These are phyloP conservation scores for Elegia similella DNA, from an alignment of 2,888 invertebrate genomes.

Conservation along the genomic window DNA sequence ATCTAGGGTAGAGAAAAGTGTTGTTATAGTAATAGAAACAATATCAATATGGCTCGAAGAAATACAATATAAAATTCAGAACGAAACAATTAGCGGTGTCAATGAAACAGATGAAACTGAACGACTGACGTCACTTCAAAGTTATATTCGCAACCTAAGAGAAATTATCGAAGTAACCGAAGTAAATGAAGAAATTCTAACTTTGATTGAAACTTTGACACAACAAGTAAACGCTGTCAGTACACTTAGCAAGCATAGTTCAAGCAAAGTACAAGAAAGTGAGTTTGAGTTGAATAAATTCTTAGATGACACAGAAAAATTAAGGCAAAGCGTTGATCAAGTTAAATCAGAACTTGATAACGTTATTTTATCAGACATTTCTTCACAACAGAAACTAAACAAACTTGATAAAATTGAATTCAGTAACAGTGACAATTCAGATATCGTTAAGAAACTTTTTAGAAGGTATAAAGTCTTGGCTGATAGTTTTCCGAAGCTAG, in stretches of 20 bases:
- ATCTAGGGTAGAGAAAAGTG: constrained; percentile 83
- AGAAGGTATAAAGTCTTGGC: constrained; percentile 83
- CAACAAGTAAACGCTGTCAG: constrained; percentile 87
- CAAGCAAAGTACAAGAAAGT: constrained; percentile 74
- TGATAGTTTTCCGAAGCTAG: constrained; percentile 85
- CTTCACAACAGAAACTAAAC: constrained; percentile 85
- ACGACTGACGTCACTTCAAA: constrained; percentile 66
- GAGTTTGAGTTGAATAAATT: constrained; percentile 88
- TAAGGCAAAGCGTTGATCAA: constrained; percentile 74
- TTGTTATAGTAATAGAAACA: constrained; percentile 89
- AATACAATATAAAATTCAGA: constrained; percentile 88
- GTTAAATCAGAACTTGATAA: constrained; percentile 78
- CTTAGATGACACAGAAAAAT: constrained; percentile 82
- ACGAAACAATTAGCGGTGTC: constrained; percentile 48
- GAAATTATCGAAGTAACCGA: constrained; percentile 85
- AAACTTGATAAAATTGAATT: constrained; percentile 87
- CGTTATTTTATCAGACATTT: constrained; percentile 83
- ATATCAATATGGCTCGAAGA: constrained; percentile 93
- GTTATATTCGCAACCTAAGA: constrained; percentile 81
- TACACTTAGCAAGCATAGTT: constrained; percentile 78
- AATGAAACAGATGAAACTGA: constrained; percentile 50
- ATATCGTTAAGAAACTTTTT: constrained; percentile 83
- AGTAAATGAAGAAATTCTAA: constrained; percentile 85
- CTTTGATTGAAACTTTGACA: constrained; percentile 82
- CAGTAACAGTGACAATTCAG: constrained; percentile 83